Conservation (phyloP, 2,888 invertebrate genomes). For the Aleiodes alternator region DNA sequence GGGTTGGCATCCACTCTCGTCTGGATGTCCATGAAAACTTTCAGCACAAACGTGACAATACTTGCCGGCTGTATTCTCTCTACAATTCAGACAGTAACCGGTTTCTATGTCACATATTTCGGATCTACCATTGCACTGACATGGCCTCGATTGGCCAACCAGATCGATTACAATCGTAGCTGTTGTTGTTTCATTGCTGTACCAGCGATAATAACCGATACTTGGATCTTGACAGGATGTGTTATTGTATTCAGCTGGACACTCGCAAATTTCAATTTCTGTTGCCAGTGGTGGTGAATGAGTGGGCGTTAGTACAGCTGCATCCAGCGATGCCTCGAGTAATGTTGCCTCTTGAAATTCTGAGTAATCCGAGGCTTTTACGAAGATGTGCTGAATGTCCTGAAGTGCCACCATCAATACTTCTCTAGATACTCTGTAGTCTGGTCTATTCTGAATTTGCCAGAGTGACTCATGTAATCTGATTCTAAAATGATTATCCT, state of each 20-base stretch:
- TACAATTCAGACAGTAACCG: conserved; percentile 90
- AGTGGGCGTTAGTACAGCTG: conserved; percentile 83
- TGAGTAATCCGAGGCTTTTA: conserved; percentile 83
- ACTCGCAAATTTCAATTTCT: conserved; percentile 91
- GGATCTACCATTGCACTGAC: conserved; percentile 89
- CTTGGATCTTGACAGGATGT: conserved; percentile 94
- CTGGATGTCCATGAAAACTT: conserved; percentile 90
- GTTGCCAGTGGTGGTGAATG: conserved; percentile 83
- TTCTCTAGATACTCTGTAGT: conserved; percentile 81
- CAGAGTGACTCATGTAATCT: conserved; percentile 85
- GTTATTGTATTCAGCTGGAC: conserved; percentile 88
- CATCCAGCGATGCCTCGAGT: conserved; percentile 88
- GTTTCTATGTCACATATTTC: conserved; percentile 87
- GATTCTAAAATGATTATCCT: conserved; percentile 74
- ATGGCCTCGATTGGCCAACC: conserved; percentile 87
- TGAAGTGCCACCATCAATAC: conserved; percentile 95
- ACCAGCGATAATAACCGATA: conserved; percentile 88
- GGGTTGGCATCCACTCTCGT: conserved; percentile 83
- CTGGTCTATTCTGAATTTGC: conserved; percentile 80
- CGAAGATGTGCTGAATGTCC: conserved; percentile 86
- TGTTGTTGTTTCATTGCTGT: conserved; percentile 77
- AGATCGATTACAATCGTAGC: conserved; percentile 86
- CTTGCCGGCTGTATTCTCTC: conserved; percentile 87
- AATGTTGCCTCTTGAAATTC: conserved; percentile 80
- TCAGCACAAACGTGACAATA: conserved; percentile 90